Conservation (phyloP, 2,888 invertebrate genomes). For the Zaprionus obscuricornis region DNA sequence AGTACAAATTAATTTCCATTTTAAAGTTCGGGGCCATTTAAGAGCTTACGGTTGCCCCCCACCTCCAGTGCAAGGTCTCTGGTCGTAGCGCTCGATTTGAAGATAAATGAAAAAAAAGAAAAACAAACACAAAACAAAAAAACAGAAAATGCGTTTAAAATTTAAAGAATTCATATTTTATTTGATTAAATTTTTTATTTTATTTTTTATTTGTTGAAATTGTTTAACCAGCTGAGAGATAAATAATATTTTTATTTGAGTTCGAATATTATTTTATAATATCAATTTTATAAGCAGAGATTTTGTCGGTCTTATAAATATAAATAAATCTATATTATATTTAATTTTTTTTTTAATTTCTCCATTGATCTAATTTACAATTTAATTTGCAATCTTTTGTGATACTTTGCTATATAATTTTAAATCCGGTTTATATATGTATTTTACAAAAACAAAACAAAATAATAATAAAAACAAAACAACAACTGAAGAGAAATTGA, state of each 20-base stretch:
- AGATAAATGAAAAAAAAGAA: constrained; percentile 39
- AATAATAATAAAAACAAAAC: constrained; percentile 29
- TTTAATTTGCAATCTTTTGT: constrained; percentile 83
- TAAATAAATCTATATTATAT: constrained; percentile 24
- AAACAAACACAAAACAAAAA: background rate
- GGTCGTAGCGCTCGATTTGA: constrained; percentile 46
- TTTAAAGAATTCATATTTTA: constrained; percentile 16
- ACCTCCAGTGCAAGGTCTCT: constrained; percentile 22
- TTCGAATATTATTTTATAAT: constrained; percentile 74
- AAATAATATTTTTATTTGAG: constrained; percentile 52
- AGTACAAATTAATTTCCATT: constrained; percentile 76
- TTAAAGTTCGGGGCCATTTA: constrained; percentile 55
- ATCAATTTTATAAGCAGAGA: constrained; percentile 60
- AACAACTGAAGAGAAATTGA: constrained; percentile 10
- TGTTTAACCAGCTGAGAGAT: constrained; percentile 30
- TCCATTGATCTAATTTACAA: constrained; percentile 74
- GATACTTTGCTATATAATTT: constrained; percentile 80
- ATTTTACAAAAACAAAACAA: constrained; percentile 43
- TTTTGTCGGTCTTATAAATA: constrained; percentile 53
- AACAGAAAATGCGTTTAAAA: constrained; percentile 10
- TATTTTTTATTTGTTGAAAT: too few species aligned
- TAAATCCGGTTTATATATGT: constrained; percentile 59
- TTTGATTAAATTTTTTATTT: constrained; percentile 36
- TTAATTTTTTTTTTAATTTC: constrained; percentile 53
- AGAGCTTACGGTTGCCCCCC: constrained; percentile 22